These are phyloP conservation scores for Lasiurus cinereus DNA, from an alignment of 2,113 vertebrate species.

Conservation along the genomic window DNA sequence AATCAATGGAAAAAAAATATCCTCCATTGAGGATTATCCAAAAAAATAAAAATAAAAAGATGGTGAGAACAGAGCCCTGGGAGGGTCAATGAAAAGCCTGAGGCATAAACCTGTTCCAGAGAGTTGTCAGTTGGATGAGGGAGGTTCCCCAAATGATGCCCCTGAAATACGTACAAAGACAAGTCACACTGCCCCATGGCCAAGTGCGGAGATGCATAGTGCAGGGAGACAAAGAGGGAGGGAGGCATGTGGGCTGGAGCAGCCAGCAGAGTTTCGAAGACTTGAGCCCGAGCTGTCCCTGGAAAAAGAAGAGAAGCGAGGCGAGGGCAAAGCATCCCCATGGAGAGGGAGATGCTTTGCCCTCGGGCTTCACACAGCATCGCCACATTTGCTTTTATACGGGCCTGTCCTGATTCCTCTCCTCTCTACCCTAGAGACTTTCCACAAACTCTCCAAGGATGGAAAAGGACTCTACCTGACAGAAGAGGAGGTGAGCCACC, in stretches of 20 bases:
- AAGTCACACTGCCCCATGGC: not conserved
- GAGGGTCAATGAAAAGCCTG: not conserved
- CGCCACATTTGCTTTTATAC: not conserved
- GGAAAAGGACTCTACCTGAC: constrained; percentile 75
- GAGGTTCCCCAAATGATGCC: not conserved
- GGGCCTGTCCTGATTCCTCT: not conserved
- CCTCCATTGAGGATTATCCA: too few species aligned
- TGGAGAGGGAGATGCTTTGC: not conserved
- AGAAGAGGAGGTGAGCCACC: constrained; percentile 84
- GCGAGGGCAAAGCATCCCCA: rapidly evolving
- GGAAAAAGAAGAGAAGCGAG: not conserved
- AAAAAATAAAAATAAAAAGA: too few species aligned
- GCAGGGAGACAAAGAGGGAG: not conserved
- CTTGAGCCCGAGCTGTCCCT: not conserved
- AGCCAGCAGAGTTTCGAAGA: not conserved
- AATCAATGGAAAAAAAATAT: too few species aligned
- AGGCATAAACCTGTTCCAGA: not conserved
- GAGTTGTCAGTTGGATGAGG: not conserved
- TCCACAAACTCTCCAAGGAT: constrained; percentile 83
- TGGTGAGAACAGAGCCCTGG: not conserved
- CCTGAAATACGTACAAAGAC: not conserved
- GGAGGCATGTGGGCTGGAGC: too few species aligned
- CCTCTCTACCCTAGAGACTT: constrained; percentile 80
- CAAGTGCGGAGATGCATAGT: not conserved
- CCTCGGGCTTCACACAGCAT: rapidly evolving